Evolutionary conservation across 2,113 vertebrate genomes (phyloP), one percentile per base, ranked within the genome.

Genomic region (Dissostichus mawsoni): DNA sequence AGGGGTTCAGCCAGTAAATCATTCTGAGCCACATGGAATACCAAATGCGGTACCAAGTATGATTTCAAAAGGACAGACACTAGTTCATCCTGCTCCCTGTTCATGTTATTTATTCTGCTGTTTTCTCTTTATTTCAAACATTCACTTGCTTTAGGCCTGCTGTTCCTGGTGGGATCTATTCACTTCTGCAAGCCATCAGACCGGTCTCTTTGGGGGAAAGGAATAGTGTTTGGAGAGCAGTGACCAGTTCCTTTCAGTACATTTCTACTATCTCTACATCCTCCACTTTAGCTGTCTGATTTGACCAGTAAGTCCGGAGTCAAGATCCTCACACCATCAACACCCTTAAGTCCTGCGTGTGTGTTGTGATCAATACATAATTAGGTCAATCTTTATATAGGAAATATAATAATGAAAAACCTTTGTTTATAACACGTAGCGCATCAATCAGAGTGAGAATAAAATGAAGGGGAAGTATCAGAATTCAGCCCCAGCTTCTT

Each of bases 331-430:
- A 41, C 36, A 41, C 36, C 36, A 41, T 8, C 8, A 41, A 41
- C 29, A 41, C 5, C 36, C 36, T 41, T 7, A 41, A 41, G 36
- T 41, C 36, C 36, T 41, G 36, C 59, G 5, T n/a, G 25, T 76
- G n/a, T 65, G 41, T 47, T 76, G 20, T 25, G 16, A 83, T 90
- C 44, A 83, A 90, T 89, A 76, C 84, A 87, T 81, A 23, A 88
- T 52, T 12, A 11, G 12, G 14, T 45, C 44, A 63, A 73, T 74
- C 20, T 78, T 78, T 69, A 76, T 69, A 83, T 56, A 82, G 78
- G 66, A 76, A 82, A 84, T 78, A 86, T 82, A 87, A 86, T 65
- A 82, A 73, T 64, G 3, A 33, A 33, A 61, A 51, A 50, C 23
- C 17, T 78, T 80, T 59, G 80, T 73, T 83, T 76, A 65, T 77